Percentiles rank a stretch among this genome's conserved stretches.
phyloP scores from a whole-genome alignment of 1,140 invertebrate genomes.

The Nephila pilipes region DNA sequence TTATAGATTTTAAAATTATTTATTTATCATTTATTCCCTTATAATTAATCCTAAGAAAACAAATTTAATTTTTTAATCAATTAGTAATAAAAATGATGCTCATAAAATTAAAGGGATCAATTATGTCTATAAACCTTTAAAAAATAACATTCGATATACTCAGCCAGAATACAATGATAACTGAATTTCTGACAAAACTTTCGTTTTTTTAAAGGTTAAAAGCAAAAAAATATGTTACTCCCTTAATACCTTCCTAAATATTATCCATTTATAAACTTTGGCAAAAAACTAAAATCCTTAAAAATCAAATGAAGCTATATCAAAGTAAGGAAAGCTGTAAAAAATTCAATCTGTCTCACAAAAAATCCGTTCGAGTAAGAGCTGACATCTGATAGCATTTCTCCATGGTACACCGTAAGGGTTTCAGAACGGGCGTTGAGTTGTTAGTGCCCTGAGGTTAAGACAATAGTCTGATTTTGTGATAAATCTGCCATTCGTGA shows the following conservation, averaged over 20 bases:
- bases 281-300: background rate
- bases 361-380: constrained; percentile 20
- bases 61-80: too few relatives aligned
- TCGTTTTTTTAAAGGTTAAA: background rate
- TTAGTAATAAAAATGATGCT: too few relatives aligned
- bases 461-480: constrained; percentile 30
- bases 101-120: background rate
- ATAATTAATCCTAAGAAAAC: too few relatives aligned
- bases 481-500: constrained; percentile 41
- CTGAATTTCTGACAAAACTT: background rate
- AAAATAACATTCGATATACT: background rate
- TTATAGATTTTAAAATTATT: too few relatives aligned
- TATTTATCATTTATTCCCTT: too few relatives aligned
- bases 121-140: background rate
- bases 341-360: constrained; percentile 30
- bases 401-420: background rate
- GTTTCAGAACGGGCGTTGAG: constrained; percentile 4
- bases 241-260: constrained; percentile 17
- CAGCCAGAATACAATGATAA: background rate
- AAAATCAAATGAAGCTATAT: constrained; percentile 36
- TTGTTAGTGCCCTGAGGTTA: constrained; percentile 34
- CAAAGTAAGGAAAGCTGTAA: constrained; percentile 27
- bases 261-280: constrained; percentile 32
- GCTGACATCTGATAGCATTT: constrained; percentile 26
- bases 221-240: constrained; percentile 26